Evolutionary conservation across 1,140 invertebrate species (phyloP).

Genomic region (Eubasilissa regina): DNA sequence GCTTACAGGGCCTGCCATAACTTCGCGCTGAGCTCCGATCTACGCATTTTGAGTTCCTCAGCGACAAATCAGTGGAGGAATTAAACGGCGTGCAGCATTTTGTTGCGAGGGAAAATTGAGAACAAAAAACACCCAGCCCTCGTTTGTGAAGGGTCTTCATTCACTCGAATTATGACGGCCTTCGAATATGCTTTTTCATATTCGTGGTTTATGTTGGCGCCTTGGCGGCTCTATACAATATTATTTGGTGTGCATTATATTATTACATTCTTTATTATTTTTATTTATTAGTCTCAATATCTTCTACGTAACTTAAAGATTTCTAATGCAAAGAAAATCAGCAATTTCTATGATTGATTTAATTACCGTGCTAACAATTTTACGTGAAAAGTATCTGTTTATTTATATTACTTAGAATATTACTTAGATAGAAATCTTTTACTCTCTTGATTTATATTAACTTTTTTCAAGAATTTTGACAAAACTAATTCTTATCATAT

Average conservation of each 20-base stretch:
- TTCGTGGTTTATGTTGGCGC: conserved; percentile 22
- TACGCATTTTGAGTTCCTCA: conserved; percentile 13
- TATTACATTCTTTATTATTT: conserved; percentile 2
- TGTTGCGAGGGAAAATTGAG: not conserved
- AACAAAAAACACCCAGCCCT: not conserved
- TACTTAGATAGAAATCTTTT: too few relatives aligned
- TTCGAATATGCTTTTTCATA: conserved; percentile 2
- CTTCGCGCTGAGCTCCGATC: conserved; percentile 11
- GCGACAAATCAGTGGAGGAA: not conserved
- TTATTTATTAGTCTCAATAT: conserved; percentile 4
- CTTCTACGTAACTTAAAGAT: not conserved
- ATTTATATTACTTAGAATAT: too few relatives aligned
- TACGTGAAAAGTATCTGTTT: too few relatives aligned
- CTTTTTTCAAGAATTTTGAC: too few relatives aligned
- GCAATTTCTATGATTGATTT: not conserved
- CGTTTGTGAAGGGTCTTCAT: not conserved
- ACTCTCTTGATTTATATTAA: too few relatives aligned
- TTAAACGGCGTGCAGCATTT: not conserved
- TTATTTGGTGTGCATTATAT: conserved; percentile 19
- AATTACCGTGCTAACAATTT: too few relatives aligned
- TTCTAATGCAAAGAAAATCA: not conserved
- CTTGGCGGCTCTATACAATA: not conserved
- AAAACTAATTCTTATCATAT: too few relatives aligned
- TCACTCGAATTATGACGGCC: not conserved
- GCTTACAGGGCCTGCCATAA: conserved; percentile 47